Evolutionary conservation across 92 coral and sea anemone genomes (phyloP), one percentile per base, ranked within the genome.

Genomic region (Parazoanthus darwini): DNA sequence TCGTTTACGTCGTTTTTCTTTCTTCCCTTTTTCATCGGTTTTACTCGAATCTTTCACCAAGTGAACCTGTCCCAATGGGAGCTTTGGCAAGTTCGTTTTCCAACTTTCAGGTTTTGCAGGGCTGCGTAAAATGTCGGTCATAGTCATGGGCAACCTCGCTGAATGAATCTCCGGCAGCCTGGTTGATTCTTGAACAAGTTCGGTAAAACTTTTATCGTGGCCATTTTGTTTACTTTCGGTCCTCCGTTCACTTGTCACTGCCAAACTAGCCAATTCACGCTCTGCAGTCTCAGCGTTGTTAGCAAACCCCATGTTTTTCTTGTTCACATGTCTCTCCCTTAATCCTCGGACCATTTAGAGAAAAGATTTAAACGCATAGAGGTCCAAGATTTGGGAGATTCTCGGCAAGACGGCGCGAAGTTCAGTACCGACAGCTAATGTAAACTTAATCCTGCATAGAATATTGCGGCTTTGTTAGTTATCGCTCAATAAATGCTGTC

Each of bases 11-110:
- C 87, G 87, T 18, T 84, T 84, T 84, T 84, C 87, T 72, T 84
- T 84, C 79, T 72, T 84, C 43, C 46, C 67, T 25, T 6, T 84
- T 84, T 84, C 78, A 36, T 84, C 87, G 43, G 78, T 48, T 84
- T 71, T 84, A 14, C 33, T 51, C 39, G 87, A 84, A n/a, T 73
- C 63, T 84, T 84, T 84, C 87, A 84, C 87, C 78, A 84, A 22
- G 66, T 84, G 87, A 70, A 84, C 87, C 79, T 71, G 87, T 14
- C 87, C 87, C n/a, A 43, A 25, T 20, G 87, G 87, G 44, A 84
- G 77, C 46, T 84, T 84, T 23, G 87, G 87, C 79, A 84, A 26
- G 74, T 71, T 71, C 46, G 87, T 71, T 10, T 84, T 68, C 87
- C 87, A 84, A 18, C 66, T 74, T 46, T 84, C 78, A 7, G 87